A percentile compares a stretch with the other conserved stretches of the same genome.
Conservation (phyloP, 2,888 invertebrate genomes). For the Tenodera sinensis region DNA sequence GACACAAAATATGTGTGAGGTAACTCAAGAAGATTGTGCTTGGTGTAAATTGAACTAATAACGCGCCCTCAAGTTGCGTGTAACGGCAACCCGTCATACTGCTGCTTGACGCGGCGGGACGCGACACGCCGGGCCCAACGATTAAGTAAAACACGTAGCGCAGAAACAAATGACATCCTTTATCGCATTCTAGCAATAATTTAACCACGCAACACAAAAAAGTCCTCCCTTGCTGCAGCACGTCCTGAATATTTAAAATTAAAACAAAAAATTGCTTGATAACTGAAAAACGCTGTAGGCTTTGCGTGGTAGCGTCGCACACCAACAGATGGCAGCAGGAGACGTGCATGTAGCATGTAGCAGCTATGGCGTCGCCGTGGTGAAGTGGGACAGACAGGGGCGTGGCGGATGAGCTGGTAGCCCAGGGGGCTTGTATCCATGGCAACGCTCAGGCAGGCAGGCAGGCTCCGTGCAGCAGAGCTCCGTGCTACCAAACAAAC, state of each 20-base stretch:
- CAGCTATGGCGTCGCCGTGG: not conserved
- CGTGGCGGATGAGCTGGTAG: not conserved
- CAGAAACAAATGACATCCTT: not conserved
- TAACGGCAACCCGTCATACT: not conserved
- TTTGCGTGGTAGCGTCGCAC: not conserved
- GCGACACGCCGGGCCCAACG: no score
- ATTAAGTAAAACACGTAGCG: not conserved
- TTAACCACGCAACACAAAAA: not conserved
- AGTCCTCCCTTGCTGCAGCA: not conserved
- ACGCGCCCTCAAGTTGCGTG: not conserved
- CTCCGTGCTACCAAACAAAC: not conserved
- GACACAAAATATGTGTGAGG: not conserved
- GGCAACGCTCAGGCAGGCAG: not conserved
- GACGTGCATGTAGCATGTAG: not conserved
- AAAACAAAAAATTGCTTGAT: not conserved
- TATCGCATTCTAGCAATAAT: not conserved
- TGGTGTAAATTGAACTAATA: not conserved
- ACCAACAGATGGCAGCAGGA: constrained; percentile 9
- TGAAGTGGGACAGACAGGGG: not conserved
- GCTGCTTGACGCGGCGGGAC: not conserved
- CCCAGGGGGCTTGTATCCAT: constrained; percentile 14
- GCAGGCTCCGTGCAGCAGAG: not conserved
- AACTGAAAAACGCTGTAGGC: not conserved
- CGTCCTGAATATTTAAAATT: constrained; percentile 11
- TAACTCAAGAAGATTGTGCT: not conserved